A percentile compares a stretch with the other conserved stretches of the same genome.
phyloP scores from a whole-genome alignment of 1,140 invertebrate genomes.

The Atta colombica region DNA sequence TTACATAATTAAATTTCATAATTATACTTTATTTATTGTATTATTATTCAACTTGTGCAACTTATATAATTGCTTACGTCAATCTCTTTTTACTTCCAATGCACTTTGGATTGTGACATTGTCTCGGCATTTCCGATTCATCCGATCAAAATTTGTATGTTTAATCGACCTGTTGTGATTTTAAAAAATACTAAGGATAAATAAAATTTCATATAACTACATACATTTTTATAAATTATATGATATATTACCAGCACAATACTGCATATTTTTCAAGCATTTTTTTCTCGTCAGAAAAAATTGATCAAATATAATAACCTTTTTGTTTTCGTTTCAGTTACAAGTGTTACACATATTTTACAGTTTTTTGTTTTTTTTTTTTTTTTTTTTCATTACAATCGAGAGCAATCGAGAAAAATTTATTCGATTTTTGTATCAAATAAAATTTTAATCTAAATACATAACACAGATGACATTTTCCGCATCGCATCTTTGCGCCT shows the following conservation, averaged over 20 bases:
- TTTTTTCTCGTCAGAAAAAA: neutral
- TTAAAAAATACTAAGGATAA: neutral
- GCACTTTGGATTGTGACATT: constrained; percentile 24
- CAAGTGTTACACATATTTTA: neutral
- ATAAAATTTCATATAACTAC: neutral
- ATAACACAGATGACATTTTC: neutral
- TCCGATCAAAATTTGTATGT: neutral
- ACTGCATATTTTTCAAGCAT: constrained; percentile 4
- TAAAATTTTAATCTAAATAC: constrained; percentile 39
- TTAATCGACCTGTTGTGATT: constrained; percentile 14
- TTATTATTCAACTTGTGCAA: neutral
- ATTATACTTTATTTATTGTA: neutral
- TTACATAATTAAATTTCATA: constrained; percentile 11
- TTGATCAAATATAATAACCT: neutral
- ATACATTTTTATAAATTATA: neutral
- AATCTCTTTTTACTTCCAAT: constrained; percentile 3
- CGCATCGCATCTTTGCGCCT: neutral
- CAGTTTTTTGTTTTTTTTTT: too few relatives aligned
- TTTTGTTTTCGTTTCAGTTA: neutral
- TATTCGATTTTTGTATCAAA: neutral
- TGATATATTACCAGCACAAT: neutral
- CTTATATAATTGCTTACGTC: constrained; percentile 29
- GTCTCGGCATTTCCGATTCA: constrained; percentile 23
- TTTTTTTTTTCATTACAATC: neutral
- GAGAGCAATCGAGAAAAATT: neutral